Base-by-base conservation (phyloP, 1,140 invertebrate species). In the Drosophila gunungcola region DNA sequence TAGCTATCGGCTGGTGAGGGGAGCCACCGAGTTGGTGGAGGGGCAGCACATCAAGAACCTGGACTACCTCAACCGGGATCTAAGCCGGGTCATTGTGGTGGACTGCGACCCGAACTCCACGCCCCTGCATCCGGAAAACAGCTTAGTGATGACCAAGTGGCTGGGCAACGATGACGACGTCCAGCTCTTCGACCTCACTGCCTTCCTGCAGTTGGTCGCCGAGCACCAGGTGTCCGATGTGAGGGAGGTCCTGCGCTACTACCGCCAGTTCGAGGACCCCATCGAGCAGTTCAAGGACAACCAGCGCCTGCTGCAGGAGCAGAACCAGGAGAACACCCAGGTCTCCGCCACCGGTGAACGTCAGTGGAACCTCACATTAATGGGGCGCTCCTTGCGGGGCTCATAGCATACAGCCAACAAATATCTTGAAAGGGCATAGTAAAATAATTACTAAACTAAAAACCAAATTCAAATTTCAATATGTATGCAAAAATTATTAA, bases 1-100 rank as follows among this genome's bases (percentile, higher is more conserved):
- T 51, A 96, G 96, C 92, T 99, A 99, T 92, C 95, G 97, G 69
- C 93, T 99, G 52, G 98, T 98, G 67, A 93, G 98, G 78, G 98
- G 99, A 93, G 97, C 98, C 3, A 99, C 99, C 1, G 96, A 98
- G 79, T 99, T 99, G 93, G 94, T 97, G 45, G 95, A 99, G 91
- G 98, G 98, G 0, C 96, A 97, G 82, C 98, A 99, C 93, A 95
- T 99, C 0, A 99, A 99, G 94, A 98, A 99, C 93, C 93, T 99
- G 29, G 96, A 96, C 76, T 96, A 96, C 74, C 93, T 99, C 5
- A 99, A 99, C 92, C 94, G 99, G 67, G 98, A 99, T 94, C 94
- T 99, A 21, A 96, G 95, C 45, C 99, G 97, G 94, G 96, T 97
- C 1, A 99, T 99, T 90, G 96, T 99, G 54, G 94, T 99, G 29